Evolutionary conservation across 2,888 invertebrate species (phyloP), one percentile per base, ranked within the genome.

Genomic region (Galerucella pusilla): DNA sequence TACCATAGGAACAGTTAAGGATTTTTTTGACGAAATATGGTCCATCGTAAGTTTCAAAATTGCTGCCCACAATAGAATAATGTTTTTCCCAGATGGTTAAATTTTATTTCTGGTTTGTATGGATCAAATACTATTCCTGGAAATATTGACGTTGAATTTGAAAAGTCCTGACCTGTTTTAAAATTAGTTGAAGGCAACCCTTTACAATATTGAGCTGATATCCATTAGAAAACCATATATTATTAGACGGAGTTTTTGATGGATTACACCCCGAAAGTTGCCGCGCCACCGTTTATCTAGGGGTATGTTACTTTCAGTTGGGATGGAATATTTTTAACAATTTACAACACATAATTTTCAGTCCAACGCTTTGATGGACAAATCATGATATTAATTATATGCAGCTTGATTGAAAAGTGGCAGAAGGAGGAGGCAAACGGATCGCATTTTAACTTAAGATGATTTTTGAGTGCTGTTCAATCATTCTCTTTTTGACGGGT

Each of bases 311-410:
- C 46, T 64, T 16, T 46, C 46, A 63, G 35, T 63, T 63, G 35
- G 7, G 25, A 45, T 64, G 35, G 12, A 68, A 52, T 42, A n/a
- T 68, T 68, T 54, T 54, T 49, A 69, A 66, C 65, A 45, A 64
- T 45, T 71, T 46, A 45, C 64, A 73, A 66, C 64, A 69, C 71
- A 45, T 77, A 71, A 75, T 74, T 77, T 75, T 74, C 67, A 63
- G 73, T 73, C 77, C 71, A 66, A 63, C 71, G 68, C 73, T 75
- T 75, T 77, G 77, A 77, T 71, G 75, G 77, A 74, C 75, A 75
- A 77, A 77, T 77, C 77, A 74, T 71, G 68, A 71, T 66, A 77
- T 77, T 77, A 77, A 77, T 77, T 77, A 77, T 75, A 75, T 68
- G 68, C 66, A 63, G 46, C 68, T 67, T 73, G 77, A 77, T 75